Percentiles rank a stretch among this genome's conserved stretches.
Evolutionary conservation across 2,888 invertebrate species (phyloP).

Genomic region (Pseudoips prasinana): DNA sequence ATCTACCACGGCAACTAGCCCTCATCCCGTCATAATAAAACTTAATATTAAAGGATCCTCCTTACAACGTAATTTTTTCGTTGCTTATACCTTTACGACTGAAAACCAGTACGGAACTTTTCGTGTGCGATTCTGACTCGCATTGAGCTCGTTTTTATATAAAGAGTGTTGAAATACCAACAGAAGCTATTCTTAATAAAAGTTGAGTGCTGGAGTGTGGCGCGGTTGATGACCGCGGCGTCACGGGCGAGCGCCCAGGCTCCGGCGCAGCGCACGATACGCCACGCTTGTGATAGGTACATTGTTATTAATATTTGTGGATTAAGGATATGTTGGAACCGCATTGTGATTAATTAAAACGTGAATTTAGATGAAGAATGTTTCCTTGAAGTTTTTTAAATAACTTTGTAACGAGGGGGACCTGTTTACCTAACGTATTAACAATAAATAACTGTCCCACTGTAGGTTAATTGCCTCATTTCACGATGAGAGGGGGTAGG

Average conservation of each 20-base stretch:
- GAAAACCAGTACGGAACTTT: no score
- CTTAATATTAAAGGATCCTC: no score
- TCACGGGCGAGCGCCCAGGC: conserved; percentile 46
- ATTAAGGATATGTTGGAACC: conserved; percentile 36
- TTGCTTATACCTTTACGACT: no score
- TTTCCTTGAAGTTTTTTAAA: conserved; percentile 24
- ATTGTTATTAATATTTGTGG: conserved; percentile 35
- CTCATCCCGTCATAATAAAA: no score
- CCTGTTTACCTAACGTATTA: no score
- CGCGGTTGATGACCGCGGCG: conserved; percentile 51
- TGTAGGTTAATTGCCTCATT: no score
- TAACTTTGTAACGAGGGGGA: conserved; percentile 12
- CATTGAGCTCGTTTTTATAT: no score
- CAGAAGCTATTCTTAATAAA: conserved; percentile 38
- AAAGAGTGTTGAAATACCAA: conserved; percentile 9
- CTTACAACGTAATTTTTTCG: no score
- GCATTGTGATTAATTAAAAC: conserved; percentile 8
- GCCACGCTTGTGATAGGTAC: conserved; percentile 34
- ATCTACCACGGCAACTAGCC: no score
- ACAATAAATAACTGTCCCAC: no score
- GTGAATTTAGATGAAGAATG: conserved; percentile 22
- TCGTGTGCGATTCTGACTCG: no score
- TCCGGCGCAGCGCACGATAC: conserved; percentile 35
- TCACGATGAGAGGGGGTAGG: no score
- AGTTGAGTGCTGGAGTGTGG: conserved; percentile 39